These are phyloP conservation scores for Phenacoccus solenopsis DNA, from an alignment of 1,140 invertebrate species.

Conservation along the genomic window DNA sequence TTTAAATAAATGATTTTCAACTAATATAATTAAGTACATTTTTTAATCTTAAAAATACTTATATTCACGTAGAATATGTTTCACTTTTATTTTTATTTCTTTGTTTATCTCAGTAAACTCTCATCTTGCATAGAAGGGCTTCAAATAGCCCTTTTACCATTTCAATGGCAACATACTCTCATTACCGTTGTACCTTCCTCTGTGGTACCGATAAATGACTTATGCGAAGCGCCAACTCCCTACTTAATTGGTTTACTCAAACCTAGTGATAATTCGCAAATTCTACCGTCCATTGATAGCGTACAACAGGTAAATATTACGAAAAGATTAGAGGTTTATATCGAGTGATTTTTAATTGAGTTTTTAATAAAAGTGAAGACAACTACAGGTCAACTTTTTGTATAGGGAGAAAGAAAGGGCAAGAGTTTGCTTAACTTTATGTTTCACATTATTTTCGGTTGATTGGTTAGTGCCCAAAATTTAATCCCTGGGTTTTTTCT, in stretches of 20 bases:
- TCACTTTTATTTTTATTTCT: background rate
- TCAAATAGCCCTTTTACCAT: slow-evolving; percentile 60
- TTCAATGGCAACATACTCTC: slow-evolving; percentile 66
- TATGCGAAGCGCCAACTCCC: slow-evolving; percentile 59
- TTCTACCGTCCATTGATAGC: slow-evolving; percentile 27
- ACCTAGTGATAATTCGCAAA: slow-evolving; percentile 35
- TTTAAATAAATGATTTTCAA: background rate
- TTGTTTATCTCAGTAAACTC: slow-evolving; percentile 40
- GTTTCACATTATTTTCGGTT: no score
- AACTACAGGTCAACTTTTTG: no score
- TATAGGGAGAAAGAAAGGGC: no score
- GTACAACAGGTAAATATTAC: slow-evolving; percentile 30
- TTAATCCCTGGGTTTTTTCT: no score
- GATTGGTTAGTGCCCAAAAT: no score
- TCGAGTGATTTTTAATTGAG: no score
- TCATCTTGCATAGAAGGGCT: slow-evolving; percentile 60
- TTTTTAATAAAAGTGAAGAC: no score
- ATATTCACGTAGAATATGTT: background rate
- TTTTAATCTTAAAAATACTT: background rate
- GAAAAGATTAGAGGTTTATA: no score
- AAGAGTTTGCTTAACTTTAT: no score
- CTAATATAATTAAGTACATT: background rate
- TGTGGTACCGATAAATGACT: slow-evolving; percentile 43
- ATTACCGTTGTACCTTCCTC: slow-evolving; percentile 56
- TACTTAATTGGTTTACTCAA: slow-evolving; percentile 56